Conservation (phyloP, 2,797 vertebrate genomes). For the Rhinogobio ventralis region DNA sequence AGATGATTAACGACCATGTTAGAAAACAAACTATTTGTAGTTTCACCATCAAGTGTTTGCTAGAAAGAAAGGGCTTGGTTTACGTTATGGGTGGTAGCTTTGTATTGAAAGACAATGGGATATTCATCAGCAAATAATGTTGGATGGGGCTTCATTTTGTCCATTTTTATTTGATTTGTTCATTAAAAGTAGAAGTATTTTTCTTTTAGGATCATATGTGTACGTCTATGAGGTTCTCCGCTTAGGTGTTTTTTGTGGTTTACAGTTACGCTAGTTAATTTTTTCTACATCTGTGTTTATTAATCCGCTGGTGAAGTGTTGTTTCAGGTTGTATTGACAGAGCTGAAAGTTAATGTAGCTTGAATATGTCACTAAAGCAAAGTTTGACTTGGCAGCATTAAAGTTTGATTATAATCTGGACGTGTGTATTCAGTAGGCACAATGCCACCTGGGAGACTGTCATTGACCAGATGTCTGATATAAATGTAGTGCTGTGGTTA, state of each 20-base stretch:
- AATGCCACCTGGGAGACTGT: neutral
- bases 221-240: neutral
- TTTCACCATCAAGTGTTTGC: constrained; percentile 14
- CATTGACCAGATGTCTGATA: neutral
- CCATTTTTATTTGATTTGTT: neutral
- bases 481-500: neutral
- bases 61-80: neutral
- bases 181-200: neutral
- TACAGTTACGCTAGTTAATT: neutral
- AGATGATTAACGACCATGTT: constrained; percentile 31
- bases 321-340: neutral
- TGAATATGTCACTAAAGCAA: neutral
- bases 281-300: constrained; percentile 7
- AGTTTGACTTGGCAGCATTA: constrained; percentile 21
- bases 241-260: neutral
- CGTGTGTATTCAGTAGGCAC: neutral
- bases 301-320: neutral
- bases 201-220: neutral
- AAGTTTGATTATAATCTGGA: neutral
- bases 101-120: neutral
- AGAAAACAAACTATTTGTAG: constrained; percentile 21
- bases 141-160: neutral
- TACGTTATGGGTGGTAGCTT: neutral
- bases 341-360: constrained; percentile 4
- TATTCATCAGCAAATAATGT: neutral